These are phyloP conservation scores for Drosophila nikananu DNA, from an alignment of 1,140 invertebrate species.

Conservation along the genomic window DNA sequence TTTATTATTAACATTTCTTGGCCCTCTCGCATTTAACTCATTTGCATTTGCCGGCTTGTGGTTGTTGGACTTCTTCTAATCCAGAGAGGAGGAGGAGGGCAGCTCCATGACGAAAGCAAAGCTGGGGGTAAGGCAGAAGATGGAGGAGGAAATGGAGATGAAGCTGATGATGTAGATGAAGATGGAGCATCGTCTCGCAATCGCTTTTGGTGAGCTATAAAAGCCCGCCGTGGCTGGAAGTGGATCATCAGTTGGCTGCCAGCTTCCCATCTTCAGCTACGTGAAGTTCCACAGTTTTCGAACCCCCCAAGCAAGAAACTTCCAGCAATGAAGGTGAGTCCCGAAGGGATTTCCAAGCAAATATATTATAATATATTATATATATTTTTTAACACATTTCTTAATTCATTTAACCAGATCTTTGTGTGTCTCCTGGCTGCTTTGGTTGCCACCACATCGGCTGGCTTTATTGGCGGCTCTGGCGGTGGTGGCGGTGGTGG, in stretches of 20 bases:
- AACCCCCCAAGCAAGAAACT: conserved; percentile 76
- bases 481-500: conserved; percentile 60
- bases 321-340: conserved; percentile 76
- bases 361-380: no score
- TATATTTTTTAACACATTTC: background rate
- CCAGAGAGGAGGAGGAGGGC: conserved; percentile 9
- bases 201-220: conserved; percentile 43
- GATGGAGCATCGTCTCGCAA: conserved; percentile 40
- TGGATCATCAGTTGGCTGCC: conserved; percentile 65
- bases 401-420: conserved; percentile 35
- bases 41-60: conserved; percentile 30
- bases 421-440: conserved; percentile 76
- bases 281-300: conserved; percentile 78
- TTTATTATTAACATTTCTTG: conserved; percentile 54
- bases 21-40: conserved; percentile 26
- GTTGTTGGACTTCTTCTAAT: conserved; percentile 26
- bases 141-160: background rate
- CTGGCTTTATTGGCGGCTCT: conserved; percentile 68
- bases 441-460: conserved; percentile 73
- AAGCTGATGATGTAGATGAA: background rate
- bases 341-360: background rate
- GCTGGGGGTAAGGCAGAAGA: background rate
- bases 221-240: conserved; percentile 26
- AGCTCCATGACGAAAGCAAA: conserved; percentile 35
- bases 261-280: conserved; percentile 63